These are phyloP conservation scores for Calameuta idolon DNA, from an alignment of 2,888 invertebrate species.

Conservation along the genomic window DNA sequence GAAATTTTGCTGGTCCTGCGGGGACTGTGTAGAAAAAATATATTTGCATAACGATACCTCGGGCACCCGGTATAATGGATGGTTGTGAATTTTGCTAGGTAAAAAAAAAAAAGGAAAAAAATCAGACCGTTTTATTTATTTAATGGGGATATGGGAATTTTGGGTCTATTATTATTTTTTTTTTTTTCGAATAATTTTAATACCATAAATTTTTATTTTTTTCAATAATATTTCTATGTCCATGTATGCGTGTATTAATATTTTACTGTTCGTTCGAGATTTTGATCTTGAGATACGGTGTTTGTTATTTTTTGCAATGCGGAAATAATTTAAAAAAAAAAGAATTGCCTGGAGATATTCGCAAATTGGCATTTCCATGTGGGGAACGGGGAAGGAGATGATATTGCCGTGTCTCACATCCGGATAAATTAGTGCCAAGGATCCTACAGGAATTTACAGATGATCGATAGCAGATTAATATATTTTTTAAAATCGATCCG, in stretches of 20 bases:
- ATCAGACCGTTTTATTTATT: too few species aligned
- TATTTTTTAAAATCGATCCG: neutral
- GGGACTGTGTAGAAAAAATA: neutral
- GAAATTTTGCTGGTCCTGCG: neutral
- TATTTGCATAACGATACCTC: neutral
- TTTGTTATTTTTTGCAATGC: neutral
- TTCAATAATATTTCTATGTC: neutral
- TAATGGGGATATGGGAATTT: neutral
- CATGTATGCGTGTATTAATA: neutral
- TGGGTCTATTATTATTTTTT: neutral
- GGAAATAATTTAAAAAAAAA: neutral
- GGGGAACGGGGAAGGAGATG: neutral
- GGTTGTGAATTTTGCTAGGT: neutral
- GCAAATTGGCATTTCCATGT: neutral
- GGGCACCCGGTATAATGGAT: neutral
- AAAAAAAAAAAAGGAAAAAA: neutral
- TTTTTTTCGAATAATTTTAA: neutral
- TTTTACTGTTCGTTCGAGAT: neutral
- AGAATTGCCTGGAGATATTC: neutral
- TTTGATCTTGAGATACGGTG: neutral
- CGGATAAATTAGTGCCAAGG: neutral
- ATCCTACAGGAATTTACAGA: constrained; percentile 7
- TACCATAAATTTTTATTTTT: too few species aligned
- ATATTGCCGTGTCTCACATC: neutral
- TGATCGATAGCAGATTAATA: neutral